phyloP scores from a whole-genome alignment of 2,888 invertebrate genomes.

The Pocota personata region DNA sequence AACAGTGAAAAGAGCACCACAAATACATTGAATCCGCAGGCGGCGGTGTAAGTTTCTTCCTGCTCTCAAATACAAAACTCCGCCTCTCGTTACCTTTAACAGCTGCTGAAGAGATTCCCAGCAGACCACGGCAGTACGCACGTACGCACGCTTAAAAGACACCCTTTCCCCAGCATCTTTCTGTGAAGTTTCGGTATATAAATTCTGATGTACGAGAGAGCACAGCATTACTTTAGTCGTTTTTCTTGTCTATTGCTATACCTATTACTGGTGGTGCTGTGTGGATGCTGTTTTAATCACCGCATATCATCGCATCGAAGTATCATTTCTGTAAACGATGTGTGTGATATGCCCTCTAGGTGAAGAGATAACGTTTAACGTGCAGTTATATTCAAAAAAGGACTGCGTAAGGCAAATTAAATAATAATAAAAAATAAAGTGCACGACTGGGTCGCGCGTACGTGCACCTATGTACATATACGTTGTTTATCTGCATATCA shows the following conservation, averaged over 20 bases:
- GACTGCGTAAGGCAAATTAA: constrained; percentile 4
- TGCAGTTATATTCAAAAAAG: constrained; percentile 12
- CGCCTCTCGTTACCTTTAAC: constrained; percentile 29
- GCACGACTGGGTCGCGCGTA: no score
- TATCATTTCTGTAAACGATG: constrained; percentile 1
- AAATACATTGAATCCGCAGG: neutral
- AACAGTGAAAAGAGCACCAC: neutral
- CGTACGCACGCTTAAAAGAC: constrained; percentile 29
- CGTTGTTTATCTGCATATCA: no score
- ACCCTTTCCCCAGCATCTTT: neutral
- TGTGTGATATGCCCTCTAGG: constrained; percentile 18
- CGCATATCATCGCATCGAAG: neutral
- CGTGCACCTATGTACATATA: no score
- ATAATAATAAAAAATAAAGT: neutral
- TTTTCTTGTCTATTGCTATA: neutral
- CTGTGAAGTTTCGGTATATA: neutral
- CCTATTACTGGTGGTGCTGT: neutral
- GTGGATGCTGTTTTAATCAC: neutral
- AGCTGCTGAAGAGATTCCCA: constrained; percentile 21
- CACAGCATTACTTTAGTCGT: constrained; percentile 21
- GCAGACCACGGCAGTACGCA: neutral
- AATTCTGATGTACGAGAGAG: constrained; percentile 5
- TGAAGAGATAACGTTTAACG: constrained; percentile 18
- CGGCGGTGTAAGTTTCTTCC: constrained; percentile 24
- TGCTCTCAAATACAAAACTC: constrained; percentile 2